Evolutionary conservation across 2,797 vertebrate species (phyloP).

Genomic region (Poeciliopsis gracilis): DNA sequence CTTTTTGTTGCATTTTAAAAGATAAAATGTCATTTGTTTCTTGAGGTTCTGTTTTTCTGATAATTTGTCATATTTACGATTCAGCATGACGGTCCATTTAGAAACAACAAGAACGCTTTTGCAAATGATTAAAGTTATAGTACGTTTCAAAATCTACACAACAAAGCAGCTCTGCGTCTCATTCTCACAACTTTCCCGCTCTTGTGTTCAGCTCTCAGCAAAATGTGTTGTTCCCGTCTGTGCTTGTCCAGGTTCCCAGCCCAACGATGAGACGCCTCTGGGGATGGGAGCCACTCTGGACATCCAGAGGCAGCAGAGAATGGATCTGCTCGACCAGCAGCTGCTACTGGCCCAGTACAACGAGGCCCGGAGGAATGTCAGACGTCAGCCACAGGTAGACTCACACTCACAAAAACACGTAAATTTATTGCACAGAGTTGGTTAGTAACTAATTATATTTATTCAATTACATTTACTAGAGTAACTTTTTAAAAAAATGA

Average conservation of each 20-base stretch:
- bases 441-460: too few species aligned
- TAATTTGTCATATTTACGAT: not conserved
- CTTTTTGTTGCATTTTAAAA: not conserved
- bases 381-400: slow-evolving; percentile 80
- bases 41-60: not conserved
- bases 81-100: not conserved
- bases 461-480: too few species aligned
- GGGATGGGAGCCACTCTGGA: slow-evolving; percentile 98
- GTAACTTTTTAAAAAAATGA: too few species aligned
- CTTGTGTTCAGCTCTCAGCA: not conserved
- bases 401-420: not conserved
- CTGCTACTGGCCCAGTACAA: slow-evolving; percentile 91
- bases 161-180: slow-evolving; percentile 1
- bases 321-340: slow-evolving; percentile 93
- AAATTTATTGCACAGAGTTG: too few species aligned
- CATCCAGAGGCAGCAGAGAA: slow-evolving; percentile 95
- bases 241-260: slow-evolving; percentile 80
- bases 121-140: not conserved
- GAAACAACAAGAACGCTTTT: not conserved
- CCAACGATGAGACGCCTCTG: slow-evolving; percentile 83
- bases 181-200: not conserved
- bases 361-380: slow-evolving; percentile 84
- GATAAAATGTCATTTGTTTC: not conserved
- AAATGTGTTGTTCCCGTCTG: not conserved
- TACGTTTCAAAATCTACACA: not conserved